Percentiles rank a stretch among this genome's conserved stretches.
These are phyloP conservation scores for Gymnosoma rotundatum DNA, from an alignment of 2,888 invertebrate genomes.

Conservation along the genomic window DNA sequence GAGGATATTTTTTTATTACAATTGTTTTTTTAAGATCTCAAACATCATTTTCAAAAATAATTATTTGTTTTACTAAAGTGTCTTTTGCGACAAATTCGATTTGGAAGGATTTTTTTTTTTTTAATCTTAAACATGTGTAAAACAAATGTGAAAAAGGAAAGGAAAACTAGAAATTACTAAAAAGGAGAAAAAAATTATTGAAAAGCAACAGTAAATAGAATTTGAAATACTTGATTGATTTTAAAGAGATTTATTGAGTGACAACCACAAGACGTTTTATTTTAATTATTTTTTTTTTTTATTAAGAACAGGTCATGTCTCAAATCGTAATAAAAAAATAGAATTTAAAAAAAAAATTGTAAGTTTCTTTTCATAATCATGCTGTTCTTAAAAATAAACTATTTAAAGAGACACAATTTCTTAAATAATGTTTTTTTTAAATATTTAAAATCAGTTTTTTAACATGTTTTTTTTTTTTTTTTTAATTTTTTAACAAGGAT, in stretches of 20 bases:
- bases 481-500: too few species aligned
- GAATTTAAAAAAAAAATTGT: too few species aligned
- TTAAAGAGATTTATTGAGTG: slow-evolving; percentile 32
- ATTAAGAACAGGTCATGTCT: too few species aligned
- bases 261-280: slow-evolving; percentile 8
- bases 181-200: not conserved
- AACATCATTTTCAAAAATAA: slow-evolving; percentile 44
- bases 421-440: too few species aligned
- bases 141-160: slow-evolving; percentile 55
- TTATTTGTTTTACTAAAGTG: slow-evolving; percentile 52
- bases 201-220: not conserved
- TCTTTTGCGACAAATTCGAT: slow-evolving; percentile 50
- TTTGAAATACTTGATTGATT: slow-evolving; percentile 52
- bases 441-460: too few species aligned
- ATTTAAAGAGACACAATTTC: too few species aligned
- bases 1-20: slow-evolving; percentile 27
- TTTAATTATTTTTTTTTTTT: too few species aligned
- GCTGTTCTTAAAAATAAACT: too few species aligned
- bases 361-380: too few species aligned
- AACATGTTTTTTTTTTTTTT: too few species aligned
- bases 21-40: slow-evolving; percentile 29
- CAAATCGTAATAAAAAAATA: too few species aligned
- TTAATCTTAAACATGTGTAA: slow-evolving; percentile 53
- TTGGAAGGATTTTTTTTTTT: slow-evolving; percentile 4
- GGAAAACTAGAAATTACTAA: not conserved